Percentiles rank a stretch among this genome's conserved stretches.
These are phyloP conservation scores for Piliocolobus tephrosceles DNA, from an alignment of 2,113 vertebrate species.

Conservation along the genomic window DNA sequence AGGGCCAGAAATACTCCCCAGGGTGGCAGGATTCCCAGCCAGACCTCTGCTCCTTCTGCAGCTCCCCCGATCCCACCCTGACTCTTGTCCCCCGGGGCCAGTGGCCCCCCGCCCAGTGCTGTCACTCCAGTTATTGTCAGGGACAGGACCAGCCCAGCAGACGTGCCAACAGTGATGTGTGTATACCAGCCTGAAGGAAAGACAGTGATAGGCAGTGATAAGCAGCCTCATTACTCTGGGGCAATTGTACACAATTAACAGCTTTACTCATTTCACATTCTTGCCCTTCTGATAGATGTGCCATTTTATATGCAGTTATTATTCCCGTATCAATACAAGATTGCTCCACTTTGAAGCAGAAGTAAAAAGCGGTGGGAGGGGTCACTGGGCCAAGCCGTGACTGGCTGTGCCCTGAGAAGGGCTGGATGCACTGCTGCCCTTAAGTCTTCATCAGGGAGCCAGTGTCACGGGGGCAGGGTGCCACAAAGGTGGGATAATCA, in stretches of 20 bases:
- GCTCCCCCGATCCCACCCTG: fast-evolving
- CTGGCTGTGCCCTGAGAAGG: conserved; percentile 25
- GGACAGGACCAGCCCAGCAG: conserved; percentile 52
- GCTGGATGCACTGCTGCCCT: background rate
- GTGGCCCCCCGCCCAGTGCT: fast-evolving
- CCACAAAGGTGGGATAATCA: conserved; percentile 80
- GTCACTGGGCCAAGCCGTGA: conserved; percentile 66
- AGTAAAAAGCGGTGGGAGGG: conserved; percentile 68
- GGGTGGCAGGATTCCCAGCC: background rate
- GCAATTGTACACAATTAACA: conserved; percentile 72
- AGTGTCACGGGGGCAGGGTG: conserved; percentile 66
- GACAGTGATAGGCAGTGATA: conserved; percentile 55
- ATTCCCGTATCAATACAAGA: conserved; percentile 77
- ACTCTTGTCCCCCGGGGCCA: background rate
- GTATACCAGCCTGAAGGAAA: conserved; percentile 68
- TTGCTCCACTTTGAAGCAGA: conserved; percentile 64
- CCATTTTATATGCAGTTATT: conserved; percentile 69
- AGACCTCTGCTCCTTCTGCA: background rate
- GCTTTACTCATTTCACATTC: conserved; percentile 75
- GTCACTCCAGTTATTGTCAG: background rate
- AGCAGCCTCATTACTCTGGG: conserved; percentile 66
- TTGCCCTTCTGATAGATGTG: conserved; percentile 74
- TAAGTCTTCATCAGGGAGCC: conserved; percentile 52
- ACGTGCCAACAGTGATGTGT: background rate
- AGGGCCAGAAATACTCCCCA: too few species aligned